Conservation (phyloP, 64 coral and sea anemone species). For the Exaiptasia diaphana region DNA sequence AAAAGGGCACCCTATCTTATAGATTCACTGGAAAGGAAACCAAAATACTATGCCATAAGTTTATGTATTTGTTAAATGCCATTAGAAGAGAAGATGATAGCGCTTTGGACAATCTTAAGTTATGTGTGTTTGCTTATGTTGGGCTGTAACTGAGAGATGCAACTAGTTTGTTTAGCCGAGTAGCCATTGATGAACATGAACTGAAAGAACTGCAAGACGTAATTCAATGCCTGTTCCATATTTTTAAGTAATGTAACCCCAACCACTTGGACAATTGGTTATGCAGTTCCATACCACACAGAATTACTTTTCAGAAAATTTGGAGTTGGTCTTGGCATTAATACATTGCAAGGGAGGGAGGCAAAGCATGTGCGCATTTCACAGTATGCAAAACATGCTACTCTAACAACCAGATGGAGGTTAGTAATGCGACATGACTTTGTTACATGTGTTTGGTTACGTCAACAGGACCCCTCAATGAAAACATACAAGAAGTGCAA, state of each 20-base stretch:
- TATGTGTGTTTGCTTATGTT: conserved; percentile 28
- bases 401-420: conserved; percentile 16
- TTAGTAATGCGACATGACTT: conserved; percentile 56
- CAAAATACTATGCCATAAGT: conserved; percentile 55
- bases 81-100: conserved; percentile 26
- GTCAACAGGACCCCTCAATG: conserved; percentile 27
- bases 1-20: conserved; percentile 35
- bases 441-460: conserved; percentile 26
- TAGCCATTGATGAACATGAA: conserved; percentile 7
- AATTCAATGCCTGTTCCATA: conserved; percentile 55
- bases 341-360: conserved; percentile 37
- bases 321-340: conserved; percentile 48
- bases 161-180: conserved; percentile 15
- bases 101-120: conserved; percentile 1
- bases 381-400: conserved; percentile 61
- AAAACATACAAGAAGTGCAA: conserved; percentile 15
- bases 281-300: conserved; percentile 47
- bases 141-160: conserved; percentile 68
- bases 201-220: conserved; percentile 28
- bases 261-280: conserved; percentile 71
- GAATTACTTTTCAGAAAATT: conserved; percentile 35
- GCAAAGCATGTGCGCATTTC: conserved; percentile 47
- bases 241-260: conserved; percentile 40
- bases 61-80: neutral
- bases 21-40: conserved; percentile 78